Evolutionary conservation across 2,797 vertebrate species (phyloP).

Genomic region (Myripristis murdjan): DNA sequence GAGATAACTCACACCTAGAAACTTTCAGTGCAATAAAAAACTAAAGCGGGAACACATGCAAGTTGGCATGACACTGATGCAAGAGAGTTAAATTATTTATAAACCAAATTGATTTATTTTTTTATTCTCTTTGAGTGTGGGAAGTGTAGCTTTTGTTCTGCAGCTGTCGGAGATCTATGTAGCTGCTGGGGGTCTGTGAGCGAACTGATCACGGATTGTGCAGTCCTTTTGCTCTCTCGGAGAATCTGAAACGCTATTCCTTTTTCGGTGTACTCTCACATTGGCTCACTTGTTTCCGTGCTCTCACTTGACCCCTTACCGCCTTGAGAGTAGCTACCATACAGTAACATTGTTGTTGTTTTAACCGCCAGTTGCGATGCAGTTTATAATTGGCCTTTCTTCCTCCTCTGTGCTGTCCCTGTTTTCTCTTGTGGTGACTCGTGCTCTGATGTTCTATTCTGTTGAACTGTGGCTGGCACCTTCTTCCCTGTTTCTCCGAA

Average conservation of each 20-base stretch:
- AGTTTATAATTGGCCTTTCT: constrained; percentile 73
- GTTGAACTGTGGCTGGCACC: constrained; percentile 64
- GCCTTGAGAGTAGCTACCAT: constrained; percentile 58
- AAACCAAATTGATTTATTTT: constrained; percentile 40
- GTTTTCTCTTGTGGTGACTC: constrained; percentile 65
- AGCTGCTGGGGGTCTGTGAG: constrained; percentile 26
- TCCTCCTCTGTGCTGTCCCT: constrained; percentile 49
- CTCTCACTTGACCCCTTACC: constrained; percentile 74
- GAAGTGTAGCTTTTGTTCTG: constrained; percentile 35
- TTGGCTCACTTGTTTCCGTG: constrained; percentile 72
- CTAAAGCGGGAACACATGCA: constrained; percentile 11
- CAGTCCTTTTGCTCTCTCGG: constrained; percentile 43
- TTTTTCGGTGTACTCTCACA: constrained; percentile 63
- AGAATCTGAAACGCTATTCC: constrained; percentile 65
- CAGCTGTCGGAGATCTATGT: constrained; percentile 30
- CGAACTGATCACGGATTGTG: constrained; percentile 46
- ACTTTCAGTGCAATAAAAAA: constrained; percentile 32
- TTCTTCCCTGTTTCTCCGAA: constrained; percentile 63
- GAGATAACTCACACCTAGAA: neutral
- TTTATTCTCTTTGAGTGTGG: constrained; percentile 9
- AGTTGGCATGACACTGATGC: constrained; percentile 12
- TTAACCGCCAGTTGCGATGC: constrained; percentile 68
- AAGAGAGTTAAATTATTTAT: constrained; percentile 29
- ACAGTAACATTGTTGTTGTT: constrained; percentile 60
- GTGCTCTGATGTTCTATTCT: constrained; percentile 76